Conservation (phyloP, 2,888 invertebrate species). For the Oscheius onirici region DNA sequence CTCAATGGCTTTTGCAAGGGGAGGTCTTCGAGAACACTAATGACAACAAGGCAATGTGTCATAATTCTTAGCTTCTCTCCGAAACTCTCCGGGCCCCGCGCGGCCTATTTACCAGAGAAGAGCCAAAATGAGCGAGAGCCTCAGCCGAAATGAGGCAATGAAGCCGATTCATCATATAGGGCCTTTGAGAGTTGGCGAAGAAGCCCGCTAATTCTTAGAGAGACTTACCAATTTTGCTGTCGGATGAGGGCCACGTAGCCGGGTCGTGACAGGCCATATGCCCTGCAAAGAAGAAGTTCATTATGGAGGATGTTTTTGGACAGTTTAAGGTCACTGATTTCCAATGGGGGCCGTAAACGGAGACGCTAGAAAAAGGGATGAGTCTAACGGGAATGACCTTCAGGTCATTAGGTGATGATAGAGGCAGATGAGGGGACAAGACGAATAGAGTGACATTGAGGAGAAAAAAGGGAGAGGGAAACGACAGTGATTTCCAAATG, state of each 20-base stretch:
- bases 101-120: constrained; percentile 28
- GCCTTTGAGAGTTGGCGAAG: constrained; percentile 41
- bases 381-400: constrained; percentile 1
- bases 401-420: constrained; percentile 22
- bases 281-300: constrained; percentile 41
- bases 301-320: neutral
- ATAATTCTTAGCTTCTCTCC: neutral
- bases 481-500: too few species aligned
- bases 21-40: neutral
- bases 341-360: constrained; percentile 13
- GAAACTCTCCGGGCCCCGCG: constrained; percentile 14
- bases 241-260: constrained; percentile 48
- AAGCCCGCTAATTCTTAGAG: constrained; percentile 2
- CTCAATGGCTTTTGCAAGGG: neutral
- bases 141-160: constrained; percentile 35
- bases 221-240: constrained; percentile 31
- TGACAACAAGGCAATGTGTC: neutral
- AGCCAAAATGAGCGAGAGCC: constrained; percentile 22
- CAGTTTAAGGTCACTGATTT: constrained; percentile 22
- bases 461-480: neutral
- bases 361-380: neutral
- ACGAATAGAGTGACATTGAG: neutral
- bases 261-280: constrained; percentile 60
- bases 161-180: constrained; percentile 48
- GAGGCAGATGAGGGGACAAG: neutral